Evolutionary conservation across 2,113 vertebrate genomes (phyloP).

Genomic region (Promerops cafer): DNA sequence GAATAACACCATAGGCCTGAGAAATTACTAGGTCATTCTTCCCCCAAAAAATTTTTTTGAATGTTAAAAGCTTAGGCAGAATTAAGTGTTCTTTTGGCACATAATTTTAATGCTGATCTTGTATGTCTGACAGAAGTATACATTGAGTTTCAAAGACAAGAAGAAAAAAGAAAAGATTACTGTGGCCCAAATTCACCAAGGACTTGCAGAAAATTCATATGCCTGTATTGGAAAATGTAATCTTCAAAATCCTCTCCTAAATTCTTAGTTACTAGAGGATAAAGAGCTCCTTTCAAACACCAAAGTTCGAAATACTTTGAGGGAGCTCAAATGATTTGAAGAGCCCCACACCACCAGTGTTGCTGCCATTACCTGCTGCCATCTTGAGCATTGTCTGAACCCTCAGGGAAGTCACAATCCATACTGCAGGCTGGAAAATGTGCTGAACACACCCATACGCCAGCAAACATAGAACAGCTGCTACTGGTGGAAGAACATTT

Average conservation of each 20-base stretch:
- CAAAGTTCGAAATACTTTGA: not conserved
- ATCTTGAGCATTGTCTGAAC: not conserved
- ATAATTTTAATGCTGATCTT: not conserved
- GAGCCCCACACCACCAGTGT: fast-evolving
- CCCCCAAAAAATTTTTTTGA: not conserved
- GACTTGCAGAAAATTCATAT: not conserved
- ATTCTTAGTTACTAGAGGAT: not conserved
- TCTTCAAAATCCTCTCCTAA: not conserved
- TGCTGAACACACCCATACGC: not conserved
- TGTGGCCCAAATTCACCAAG: not conserved
- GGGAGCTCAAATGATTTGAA: not conserved
- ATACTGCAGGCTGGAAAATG: fast-evolving
- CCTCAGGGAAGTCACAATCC: not conserved
- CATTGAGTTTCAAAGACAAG: not conserved
- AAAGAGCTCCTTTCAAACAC: not conserved
- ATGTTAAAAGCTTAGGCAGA: not conserved
- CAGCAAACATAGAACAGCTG: fast-evolving
- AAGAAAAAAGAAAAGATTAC: not conserved
- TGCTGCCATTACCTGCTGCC: not conserved
- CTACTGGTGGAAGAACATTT: not conserved
- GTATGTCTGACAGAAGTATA: not conserved
- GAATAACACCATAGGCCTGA: not conserved
- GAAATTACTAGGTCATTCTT: not conserved
- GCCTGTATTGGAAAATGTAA: not conserved
- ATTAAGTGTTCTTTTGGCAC: not conserved